Evolutionary conservation across 2,888 invertebrate species (phyloP).

Genomic region (Cyclophora albipunctata): DNA sequence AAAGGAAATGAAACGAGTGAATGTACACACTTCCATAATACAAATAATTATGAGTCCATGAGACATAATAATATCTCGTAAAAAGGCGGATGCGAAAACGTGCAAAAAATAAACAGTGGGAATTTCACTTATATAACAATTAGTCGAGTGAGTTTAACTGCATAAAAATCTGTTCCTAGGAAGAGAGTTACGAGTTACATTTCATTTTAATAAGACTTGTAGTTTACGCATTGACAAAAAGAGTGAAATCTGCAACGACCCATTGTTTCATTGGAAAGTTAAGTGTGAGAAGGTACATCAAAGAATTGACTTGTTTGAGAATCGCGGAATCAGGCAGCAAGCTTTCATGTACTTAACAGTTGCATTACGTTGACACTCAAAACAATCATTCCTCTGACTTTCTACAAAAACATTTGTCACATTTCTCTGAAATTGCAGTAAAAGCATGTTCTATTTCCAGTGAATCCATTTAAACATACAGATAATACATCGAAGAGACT

Average conservation of each 20-base stretch:
- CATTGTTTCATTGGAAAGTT: conserved; percentile 66
- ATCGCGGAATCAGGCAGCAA: conserved; percentile 47
- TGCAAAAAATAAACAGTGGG: conserved; percentile 21
- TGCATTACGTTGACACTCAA: conserved; percentile 11
- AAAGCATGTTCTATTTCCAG: conserved; percentile 6
- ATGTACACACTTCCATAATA: background rate
- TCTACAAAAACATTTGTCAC: conserved; percentile 12
- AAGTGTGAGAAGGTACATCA: conserved; percentile 40
- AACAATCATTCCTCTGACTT: too few relatives aligned
- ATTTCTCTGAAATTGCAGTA: background rate
- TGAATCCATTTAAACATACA: too few relatives aligned
- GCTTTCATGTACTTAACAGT: conserved; percentile 27
- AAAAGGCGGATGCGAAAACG: conserved; percentile 13
- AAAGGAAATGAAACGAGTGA: conserved; percentile 5
- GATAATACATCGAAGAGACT: background rate
- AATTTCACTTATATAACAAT: conserved; percentile 32
- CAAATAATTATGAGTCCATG: conserved; percentile 6
- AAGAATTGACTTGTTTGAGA: conserved; percentile 43
- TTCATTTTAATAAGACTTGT: conserved; percentile 50
- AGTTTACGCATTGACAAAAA: conserved; percentile 59
- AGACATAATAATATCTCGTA: conserved; percentile 1
- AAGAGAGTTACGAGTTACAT: conserved; percentile 43
- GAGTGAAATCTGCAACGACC: conserved; percentile 66
- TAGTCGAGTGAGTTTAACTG: conserved; percentile 19
- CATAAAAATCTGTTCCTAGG: conserved; percentile 31